These are phyloP conservation scores for Solea solea DNA, from an alignment of 2,113 vertebrate genomes.

Conservation along the genomic window DNA sequence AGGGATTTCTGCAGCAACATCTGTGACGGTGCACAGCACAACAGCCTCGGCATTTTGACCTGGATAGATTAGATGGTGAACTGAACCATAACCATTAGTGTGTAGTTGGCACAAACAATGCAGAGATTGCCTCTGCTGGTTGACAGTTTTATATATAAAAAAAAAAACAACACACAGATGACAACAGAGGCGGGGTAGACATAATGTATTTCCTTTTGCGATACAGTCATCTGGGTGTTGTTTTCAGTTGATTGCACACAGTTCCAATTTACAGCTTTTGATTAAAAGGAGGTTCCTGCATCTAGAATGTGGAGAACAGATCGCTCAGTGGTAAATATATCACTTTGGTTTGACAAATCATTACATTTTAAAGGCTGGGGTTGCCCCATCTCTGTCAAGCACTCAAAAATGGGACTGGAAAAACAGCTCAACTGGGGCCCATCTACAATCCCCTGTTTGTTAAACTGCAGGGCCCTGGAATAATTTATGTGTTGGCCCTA, in stretches of 20 bases:
- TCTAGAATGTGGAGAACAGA: slow-evolving; percentile 36
- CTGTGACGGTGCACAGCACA: neutral
- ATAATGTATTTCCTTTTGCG: slow-evolving; percentile 46
- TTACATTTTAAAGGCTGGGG: slow-evolving; percentile 28
- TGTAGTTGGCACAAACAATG: slow-evolving; percentile 38
- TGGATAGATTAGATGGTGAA: slow-evolving; percentile 50
- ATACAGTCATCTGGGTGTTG: slow-evolving; percentile 51
- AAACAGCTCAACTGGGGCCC: neutral
- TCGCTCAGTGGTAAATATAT: slow-evolving; percentile 37
- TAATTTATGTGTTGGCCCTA: slow-evolving; percentile 12
- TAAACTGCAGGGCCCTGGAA: slow-evolving; percentile 4
- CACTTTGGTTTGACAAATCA: slow-evolving; percentile 51
- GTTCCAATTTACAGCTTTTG: slow-evolving; percentile 50
- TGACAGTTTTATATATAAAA: slow-evolving; percentile 70
- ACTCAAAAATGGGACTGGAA: slow-evolving; percentile 5
- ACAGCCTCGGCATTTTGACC: slow-evolving; percentile 17
- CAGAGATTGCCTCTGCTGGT: slow-evolving; percentile 59
- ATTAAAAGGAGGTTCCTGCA: slow-evolving; percentile 52
- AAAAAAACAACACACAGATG: slow-evolving; percentile 24
- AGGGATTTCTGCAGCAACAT: slow-evolving; percentile 21
- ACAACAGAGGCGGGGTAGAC: slow-evolving; percentile 19
- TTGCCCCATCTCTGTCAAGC: slow-evolving; percentile 17
- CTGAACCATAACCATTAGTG: slow-evolving; percentile 34
- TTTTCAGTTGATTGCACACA: slow-evolving; percentile 49
- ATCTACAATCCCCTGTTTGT: slow-evolving; percentile 12